A percentile compares a stretch with the other conserved stretches of the same genome.
phyloP scores from a whole-genome alignment of 2,113 vertebrate species.

The Malurus melanocephalus region DNA sequence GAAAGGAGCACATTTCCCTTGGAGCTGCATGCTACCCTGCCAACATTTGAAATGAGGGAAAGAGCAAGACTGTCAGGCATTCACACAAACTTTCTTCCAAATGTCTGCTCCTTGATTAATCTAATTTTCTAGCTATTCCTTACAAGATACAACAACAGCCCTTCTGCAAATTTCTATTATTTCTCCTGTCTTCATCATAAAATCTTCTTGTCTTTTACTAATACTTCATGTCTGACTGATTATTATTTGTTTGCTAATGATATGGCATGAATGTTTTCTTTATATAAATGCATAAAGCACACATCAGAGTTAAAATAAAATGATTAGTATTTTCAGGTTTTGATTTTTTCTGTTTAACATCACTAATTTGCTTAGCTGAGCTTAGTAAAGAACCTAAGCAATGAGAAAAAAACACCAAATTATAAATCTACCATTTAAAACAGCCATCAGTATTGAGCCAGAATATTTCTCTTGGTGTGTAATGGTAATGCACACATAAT shows the following conservation, averaged over 20 bases:
- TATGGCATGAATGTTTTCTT: slow-evolving; percentile 70
- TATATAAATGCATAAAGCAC: slow-evolving; percentile 56
- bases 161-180: slow-evolving; percentile 98
- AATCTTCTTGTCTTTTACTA: slow-evolving; percentile 79
- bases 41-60: slow-evolving; percentile 99
- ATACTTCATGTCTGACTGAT: slow-evolving; percentile 77
- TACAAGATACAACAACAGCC: slow-evolving; percentile 97
- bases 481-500: slow-evolving; percentile 30
- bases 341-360: slow-evolving; percentile 29
- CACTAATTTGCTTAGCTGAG: slow-evolving; percentile 27
- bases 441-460: neutral
- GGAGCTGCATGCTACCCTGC: slow-evolving; percentile 99
- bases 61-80: slow-evolving; percentile 99
- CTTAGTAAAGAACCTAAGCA: neutral
- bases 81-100: slow-evolving; percentile 99
- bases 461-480: slow-evolving; percentile 18
- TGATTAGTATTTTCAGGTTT: slow-evolving; percentile 21
- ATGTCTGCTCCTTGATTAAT: slow-evolving; percentile 98
- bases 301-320: slow-evolving; percentile 46
- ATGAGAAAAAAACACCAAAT: neutral
- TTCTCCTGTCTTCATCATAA: slow-evolving; percentile 93
- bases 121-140: slow-evolving; percentile 99
- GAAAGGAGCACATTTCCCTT: slow-evolving; percentile 99
- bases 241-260: slow-evolving; percentile 83
- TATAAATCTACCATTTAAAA: slow-evolving; percentile 36